phyloP scores from a whole-genome alignment of 2,797 vertebrate genomes.

The Heteromormyrus szaboi region DNA sequence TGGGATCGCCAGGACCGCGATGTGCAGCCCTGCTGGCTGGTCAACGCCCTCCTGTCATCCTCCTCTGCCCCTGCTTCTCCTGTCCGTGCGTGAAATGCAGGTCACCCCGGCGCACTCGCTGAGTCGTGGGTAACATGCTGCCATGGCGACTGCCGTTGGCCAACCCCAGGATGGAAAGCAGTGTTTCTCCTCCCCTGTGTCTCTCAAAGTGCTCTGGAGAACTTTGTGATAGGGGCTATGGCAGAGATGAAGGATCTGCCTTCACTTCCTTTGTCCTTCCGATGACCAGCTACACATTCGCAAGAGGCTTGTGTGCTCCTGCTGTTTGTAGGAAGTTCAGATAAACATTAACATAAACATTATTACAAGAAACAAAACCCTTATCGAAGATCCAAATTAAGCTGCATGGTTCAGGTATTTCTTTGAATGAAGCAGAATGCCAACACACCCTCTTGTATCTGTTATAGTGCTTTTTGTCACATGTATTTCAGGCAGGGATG shows the following conservation, averaged over 20 bases:
- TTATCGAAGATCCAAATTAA: not conserved
- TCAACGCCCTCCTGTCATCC: not conserved
- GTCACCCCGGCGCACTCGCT: slow-evolving; percentile 54
- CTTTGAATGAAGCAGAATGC: not conserved
- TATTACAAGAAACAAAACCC: not conserved
- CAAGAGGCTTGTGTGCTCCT: not conserved
- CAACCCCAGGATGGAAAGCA: slow-evolving; percentile 69
- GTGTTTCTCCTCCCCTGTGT: slow-evolving; percentile 49
- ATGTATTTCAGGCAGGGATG: not conserved
- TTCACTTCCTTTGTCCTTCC: slow-evolving; percentile 33
- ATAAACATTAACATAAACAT: not conserved
- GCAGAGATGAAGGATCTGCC: slow-evolving; percentile 45
- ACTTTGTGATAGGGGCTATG: slow-evolving; percentile 59
- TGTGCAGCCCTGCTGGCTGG: not conserved
- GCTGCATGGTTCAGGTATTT: not conserved
- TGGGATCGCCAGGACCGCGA: not conserved
- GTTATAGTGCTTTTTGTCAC: not conserved
- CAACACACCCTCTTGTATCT: not conserved
- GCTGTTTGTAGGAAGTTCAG: not conserved
- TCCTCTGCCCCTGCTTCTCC: not conserved
- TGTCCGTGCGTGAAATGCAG: slow-evolving; percentile 54
- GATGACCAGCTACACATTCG: not conserved
- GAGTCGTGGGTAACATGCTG: slow-evolving; percentile 84
- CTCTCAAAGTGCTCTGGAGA: slow-evolving; percentile 69
- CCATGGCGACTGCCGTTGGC: slow-evolving; percentile 81